Conservation (phyloP, 2,888 invertebrate genomes). For the Nemotelus nigrinus region DNA sequence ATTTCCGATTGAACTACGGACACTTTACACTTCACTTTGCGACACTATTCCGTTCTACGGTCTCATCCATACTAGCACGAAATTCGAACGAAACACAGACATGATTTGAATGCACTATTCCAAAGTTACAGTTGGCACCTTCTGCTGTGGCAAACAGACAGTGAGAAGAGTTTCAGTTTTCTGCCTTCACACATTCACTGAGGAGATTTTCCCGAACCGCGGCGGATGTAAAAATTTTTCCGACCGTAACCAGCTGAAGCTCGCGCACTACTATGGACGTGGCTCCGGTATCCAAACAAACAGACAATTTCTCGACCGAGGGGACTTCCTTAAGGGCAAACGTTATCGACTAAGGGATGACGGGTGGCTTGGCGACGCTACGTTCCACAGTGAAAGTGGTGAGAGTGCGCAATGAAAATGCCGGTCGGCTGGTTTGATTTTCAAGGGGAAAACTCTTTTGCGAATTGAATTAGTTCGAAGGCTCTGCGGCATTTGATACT, state of each 20-base stretch:
- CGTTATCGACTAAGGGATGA: slow-evolving; percentile 6
- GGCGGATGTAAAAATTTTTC: slow-evolving; percentile 50
- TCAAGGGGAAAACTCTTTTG: background rate
- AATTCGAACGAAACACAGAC: slow-evolving; percentile 19
- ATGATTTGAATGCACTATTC: slow-evolving; percentile 17
- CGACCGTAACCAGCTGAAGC: slow-evolving; percentile 65
- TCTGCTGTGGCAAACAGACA: background rate
- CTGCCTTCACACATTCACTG: background rate
- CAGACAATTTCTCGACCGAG: slow-evolving; percentile 16
- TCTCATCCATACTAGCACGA: slow-evolving; percentile 12
- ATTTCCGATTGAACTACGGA: background rate
- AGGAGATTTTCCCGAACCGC: slow-evolving; percentile 32
- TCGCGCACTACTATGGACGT: slow-evolving; percentile 64
- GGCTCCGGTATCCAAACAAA: slow-evolving; percentile 42
- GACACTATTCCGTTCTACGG: background rate
- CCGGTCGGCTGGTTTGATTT: slow-evolving; percentile 3
- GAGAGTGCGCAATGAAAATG: slow-evolving; percentile 44
- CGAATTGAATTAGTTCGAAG: background rate
- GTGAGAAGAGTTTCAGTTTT: background rate
- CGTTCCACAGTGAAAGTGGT: slow-evolving; percentile 42
- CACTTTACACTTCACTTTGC: slow-evolving; percentile 14
- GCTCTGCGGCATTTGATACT: slow-evolving; percentile 7
- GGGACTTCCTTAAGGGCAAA: slow-evolving; percentile 23
- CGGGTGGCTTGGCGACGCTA: slow-evolving; percentile 32
- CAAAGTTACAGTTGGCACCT: slow-evolving; percentile 6